Evolutionary conservation across 2,888 invertebrate genomes (phyloP), one percentile per base, ranked within the genome.

Genomic region (Melitaea athalia): DNA sequence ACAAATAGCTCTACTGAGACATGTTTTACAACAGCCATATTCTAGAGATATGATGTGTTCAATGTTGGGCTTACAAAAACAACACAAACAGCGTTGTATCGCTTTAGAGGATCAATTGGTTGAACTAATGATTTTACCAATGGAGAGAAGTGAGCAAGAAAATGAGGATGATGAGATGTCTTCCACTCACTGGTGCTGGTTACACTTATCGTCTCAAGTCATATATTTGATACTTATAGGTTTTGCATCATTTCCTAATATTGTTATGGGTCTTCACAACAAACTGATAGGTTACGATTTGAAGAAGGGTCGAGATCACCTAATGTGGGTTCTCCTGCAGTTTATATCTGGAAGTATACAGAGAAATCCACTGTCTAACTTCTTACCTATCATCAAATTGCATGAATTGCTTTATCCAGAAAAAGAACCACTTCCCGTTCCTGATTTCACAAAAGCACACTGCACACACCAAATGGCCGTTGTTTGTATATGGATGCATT

Each of bases 311-410:
- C 93, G 99, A 60, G 99, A 99, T 88, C 98, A 99, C 80, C 92
- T 99, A n/a, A 99, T 99, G 99, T 99, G 99, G 99, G 97, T 98
- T 24, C 91, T 99, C 17, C 91, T 99, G 55, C 99, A 99, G 89
- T 99, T 98, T 81, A 98, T 99, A 78, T 99, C 99, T 0, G 99
- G 99, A 61, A 98, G 98, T 81, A 98, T 98, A 79, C 98, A 98
- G 85, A 95, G 98, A 77, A 98, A 98, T 89, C 97, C 98, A 0
- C 88, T 97, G 59, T 95, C 96, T 0, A 98, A 97, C 84, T 98
- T 98, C 81, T 89, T 98, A 72, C 98, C 98, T 0, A 97, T 99
- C 70, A 94, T 99, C 77, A 96, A 97, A 82, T 92, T 99, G 12
- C 98, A 98, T 85, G 98, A 99, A 86, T 92, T 98, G 42, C 91